Percentiles rank a stretch among this genome's conserved stretches.
Conservation (phyloP, 2,113 vertebrate genomes). For the Pogona vitticeps region DNA sequence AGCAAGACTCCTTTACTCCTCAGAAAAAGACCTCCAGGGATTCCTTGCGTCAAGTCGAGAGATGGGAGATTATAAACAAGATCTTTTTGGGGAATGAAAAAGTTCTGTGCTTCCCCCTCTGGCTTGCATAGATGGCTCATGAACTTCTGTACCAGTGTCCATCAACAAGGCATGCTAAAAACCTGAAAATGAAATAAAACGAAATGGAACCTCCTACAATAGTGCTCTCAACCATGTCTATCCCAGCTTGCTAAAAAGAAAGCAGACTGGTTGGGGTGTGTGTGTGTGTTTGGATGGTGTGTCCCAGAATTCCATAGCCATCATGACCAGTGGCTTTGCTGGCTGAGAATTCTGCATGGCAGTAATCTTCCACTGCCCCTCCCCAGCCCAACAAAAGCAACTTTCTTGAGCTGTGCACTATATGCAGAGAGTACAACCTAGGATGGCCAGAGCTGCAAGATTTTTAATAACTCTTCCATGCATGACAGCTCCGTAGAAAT, state of each 20-base stretch:
- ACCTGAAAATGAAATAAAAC: not conserved
- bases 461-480: not conserved
- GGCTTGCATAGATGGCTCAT: not conserved
- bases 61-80: not conserved
- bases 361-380: too few species aligned
- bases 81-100: not conserved
- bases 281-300: too few species aligned
- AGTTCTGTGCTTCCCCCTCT: not conserved
- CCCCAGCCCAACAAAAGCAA: not conserved
- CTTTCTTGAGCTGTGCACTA: not conserved
- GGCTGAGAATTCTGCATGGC: too few species aligned
- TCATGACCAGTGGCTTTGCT: too few species aligned
- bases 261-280: not conserved
- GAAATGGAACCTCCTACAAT: not conserved
- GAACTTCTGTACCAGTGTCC: not conserved
- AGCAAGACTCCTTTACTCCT: not conserved
- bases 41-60: rapidly evolving
- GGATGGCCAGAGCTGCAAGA: not conserved
- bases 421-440: not conserved
- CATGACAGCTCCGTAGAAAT: not conserved
- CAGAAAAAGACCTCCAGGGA: rapidly evolving
- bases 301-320: too few species aligned
- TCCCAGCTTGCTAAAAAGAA: not conserved
- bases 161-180: not conserved
- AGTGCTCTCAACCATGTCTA: not conserved